Evolutionary conservation across 2,113 vertebrate species (phyloP).

Genomic region (Platichthys flesus): DNA sequence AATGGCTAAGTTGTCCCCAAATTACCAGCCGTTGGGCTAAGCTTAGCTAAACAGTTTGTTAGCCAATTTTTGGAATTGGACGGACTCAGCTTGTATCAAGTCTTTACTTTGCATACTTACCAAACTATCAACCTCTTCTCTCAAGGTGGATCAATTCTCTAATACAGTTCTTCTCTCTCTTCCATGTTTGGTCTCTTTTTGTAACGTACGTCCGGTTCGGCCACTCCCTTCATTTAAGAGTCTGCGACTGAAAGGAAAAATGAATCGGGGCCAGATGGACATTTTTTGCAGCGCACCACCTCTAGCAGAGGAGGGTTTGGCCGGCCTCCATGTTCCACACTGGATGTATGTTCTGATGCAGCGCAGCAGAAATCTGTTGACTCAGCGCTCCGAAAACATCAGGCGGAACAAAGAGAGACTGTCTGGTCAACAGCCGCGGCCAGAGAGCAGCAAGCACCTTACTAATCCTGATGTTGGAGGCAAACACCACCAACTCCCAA

Average conservation of each 20-base stretch:
- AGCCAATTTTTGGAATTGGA: too few relatives aligned
- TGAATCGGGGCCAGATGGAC: constrained; percentile 14
- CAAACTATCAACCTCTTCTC: too few relatives aligned
- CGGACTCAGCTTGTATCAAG: too few relatives aligned
- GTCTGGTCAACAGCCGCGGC: constrained; percentile 61
- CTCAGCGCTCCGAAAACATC: constrained; percentile 75
- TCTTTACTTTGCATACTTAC: too few relatives aligned
- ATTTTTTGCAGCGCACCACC: constrained; percentile 37
- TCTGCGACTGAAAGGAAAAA: constrained; percentile 10
- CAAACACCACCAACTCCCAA: constrained; percentile 59
- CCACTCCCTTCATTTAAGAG: neutral
- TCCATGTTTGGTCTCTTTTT: too few relatives aligned
- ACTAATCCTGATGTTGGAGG: constrained; percentile 67
- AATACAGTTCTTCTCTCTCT: too few relatives aligned
- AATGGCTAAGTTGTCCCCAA: too few relatives aligned
- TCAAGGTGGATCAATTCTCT: too few relatives aligned
- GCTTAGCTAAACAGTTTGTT: too few relatives aligned
- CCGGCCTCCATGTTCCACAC: constrained; percentile 57
- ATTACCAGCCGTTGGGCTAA: too few relatives aligned
- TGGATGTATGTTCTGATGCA: constrained; percentile 72
- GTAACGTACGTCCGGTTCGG: too few relatives aligned
- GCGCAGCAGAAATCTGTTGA: constrained; percentile 70
- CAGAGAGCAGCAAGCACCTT: constrained; percentile 63
- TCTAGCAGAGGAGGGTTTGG: constrained; percentile 48
- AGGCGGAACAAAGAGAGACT: constrained; percentile 70